Base-by-base conservation (phyloP, 1,140 invertebrate species). In the Drosophila mauritiana region DNA sequence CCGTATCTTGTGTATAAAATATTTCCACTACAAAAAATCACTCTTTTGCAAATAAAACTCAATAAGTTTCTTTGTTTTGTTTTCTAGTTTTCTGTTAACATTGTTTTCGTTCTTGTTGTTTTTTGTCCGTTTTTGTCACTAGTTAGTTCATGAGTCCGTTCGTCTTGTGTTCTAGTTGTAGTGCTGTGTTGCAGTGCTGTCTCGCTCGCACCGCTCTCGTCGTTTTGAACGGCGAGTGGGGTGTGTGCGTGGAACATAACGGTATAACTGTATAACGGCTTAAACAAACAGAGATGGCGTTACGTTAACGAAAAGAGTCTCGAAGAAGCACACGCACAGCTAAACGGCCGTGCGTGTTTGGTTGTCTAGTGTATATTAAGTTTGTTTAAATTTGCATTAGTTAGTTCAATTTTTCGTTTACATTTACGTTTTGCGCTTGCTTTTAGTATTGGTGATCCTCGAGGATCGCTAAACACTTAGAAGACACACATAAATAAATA, bases 1-100 rank as follows among this genome's bases (percentile, higher is more conserved):
- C 46, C 54, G 62, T 64, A 78, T 56, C 68, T 72, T 78, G 84
- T 88, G 84, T 88, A 88, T 88, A 88, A 88, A 88, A 88, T 88
- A 88, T 89, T 80, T 88, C 67, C 86, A 88, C 84, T 88, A 89
- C 80, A 89, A 89, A 88, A 88, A 88, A 88, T 88, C 84, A 88
- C 84, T 88, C 84, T 88, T 88, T 76, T 89, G 84, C 84, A 88
- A 88, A 88, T 88, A 80, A 88, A 88, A 88, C 80, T 89, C 77
- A 88, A 88, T 74, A 74, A 74, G 70, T 76, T 82, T 52, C 52
- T 61, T 80, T 85, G 53, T 58, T 74, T 70, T 69, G 53, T 58
- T 74, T 70, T 68, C 37, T 42, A 56, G 64, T 64, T 76, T 77
- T 73, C 70, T 86, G 73, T 85, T 85, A 83, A 83, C 80, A 84